Evolutionary conservation across 2,888 invertebrate species (phyloP), one percentile per base, ranked within the genome.

Genomic region (Argyresthia albistria): DNA sequence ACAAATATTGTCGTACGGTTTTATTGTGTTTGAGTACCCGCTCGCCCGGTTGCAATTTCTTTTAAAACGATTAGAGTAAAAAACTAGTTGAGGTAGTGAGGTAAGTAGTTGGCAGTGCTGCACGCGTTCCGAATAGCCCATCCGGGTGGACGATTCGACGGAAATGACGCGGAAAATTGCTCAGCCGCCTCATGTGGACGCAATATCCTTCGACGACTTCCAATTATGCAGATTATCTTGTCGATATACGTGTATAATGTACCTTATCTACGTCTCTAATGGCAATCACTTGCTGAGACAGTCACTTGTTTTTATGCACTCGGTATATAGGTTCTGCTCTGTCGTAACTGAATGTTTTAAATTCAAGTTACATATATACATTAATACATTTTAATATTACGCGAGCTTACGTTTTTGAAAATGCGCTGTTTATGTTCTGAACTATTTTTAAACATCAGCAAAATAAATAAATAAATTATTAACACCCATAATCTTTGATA

Each of bases 121-220:
- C 66, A 65, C 60, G 66, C 67, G 70, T 62, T 64, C 68, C 68
- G 67, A 66, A 70, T 73, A 63, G 58, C 60, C 69, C 66, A 70
- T 70, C 69, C 65, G 69, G 70, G 70, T 70, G 76, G 74, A 71
- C 80, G 78, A 74, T 76, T 76, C 69, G 55, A 62, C 76, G 86
- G 86, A 86, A 86, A 87, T 86, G 86, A 83, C 80, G 81, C 79
- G 76, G 86, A 87, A 87, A 87, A 87, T 87, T 87, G 86, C 79
- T 68, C 73, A 62, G 68, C 73, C 72, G 73, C 72, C 77, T 77
- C 79, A 79, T 77, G 71, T 82, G 83, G 80, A 83, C 80, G 37
- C 48, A 48, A 86, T 84, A 83, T 84, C 82, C 82, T 80, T 75
- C 73, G 72, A 79, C 74, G 76, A 76, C 73, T 80, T 75, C 76